A percentile compares a stretch with the other conserved stretches of the same genome.
Conservation (phyloP, 2,797 vertebrate species). For the Syndactyla subalaris region DNA sequence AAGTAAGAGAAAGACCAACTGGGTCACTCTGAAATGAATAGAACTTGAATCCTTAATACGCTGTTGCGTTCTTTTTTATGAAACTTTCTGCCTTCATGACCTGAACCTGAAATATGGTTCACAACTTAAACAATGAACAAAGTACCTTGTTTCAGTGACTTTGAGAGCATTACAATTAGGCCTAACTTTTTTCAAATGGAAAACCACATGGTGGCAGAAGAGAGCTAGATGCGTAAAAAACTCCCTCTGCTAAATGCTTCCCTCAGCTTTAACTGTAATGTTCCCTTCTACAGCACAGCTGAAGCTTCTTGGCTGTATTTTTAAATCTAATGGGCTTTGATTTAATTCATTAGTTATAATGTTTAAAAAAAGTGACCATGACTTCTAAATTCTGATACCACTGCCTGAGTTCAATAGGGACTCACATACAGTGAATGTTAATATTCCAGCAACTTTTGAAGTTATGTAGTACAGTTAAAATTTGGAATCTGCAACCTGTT, state of each 20-base stretch:
- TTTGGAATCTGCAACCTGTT: background rate
- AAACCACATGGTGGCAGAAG: constrained; percentile 60
- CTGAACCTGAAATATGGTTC: background rate
- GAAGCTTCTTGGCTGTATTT: background rate
- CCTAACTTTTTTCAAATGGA: background rate
- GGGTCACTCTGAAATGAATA: background rate
- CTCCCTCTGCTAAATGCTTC: background rate
- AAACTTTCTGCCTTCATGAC: background rate
- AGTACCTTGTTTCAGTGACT: background rate
- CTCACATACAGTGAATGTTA: background rate
- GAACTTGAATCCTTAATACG: background rate
- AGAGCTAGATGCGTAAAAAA: background rate
- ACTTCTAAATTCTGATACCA: background rate
- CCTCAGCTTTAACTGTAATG: background rate
- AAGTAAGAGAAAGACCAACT: background rate
- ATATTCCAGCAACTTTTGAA: background rate
- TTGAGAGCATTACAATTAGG: background rate
- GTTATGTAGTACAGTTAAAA: background rate
- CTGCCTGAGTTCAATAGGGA: background rate
- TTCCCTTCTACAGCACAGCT: background rate
- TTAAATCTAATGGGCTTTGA: background rate
- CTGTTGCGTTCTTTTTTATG: background rate
- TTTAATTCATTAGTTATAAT: background rate
- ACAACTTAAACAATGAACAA: background rate
- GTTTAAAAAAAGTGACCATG: background rate